A percentile compares a stretch with the other conserved stretches of the same genome.
These are phyloP conservation scores for Axea sp. DNA, from an alignment of 2,888 invertebrate species.

Conservation along the genomic window DNA sequence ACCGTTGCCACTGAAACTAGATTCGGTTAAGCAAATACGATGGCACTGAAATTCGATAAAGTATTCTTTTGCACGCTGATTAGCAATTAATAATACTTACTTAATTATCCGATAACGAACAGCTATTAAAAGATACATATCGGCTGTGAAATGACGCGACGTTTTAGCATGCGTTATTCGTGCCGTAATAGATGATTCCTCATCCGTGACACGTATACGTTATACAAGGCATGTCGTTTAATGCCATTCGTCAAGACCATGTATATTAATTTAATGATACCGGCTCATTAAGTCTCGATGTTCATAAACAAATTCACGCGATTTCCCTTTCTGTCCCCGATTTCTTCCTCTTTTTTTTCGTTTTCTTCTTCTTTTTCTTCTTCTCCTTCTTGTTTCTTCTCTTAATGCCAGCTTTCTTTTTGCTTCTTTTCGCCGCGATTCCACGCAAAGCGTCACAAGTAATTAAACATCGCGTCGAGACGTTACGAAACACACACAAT, in stretches of 20 bases:
- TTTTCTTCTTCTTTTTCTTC: neutral
- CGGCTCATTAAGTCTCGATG: constrained; percentile 39
- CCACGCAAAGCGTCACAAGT: constrained; percentile 14
- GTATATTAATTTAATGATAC: constrained; percentile 40
- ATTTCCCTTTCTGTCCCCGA: no score
- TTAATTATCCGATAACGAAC: constrained; percentile 58
- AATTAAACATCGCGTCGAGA: constrained; percentile 16
- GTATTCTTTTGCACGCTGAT: constrained; percentile 37
- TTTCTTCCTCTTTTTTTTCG: neutral
- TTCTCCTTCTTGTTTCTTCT: neutral
- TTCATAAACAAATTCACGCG: no score
- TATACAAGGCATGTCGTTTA: no score
- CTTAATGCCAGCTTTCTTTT: neutral
- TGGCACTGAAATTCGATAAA: no score
- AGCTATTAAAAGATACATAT: constrained; percentile 57
- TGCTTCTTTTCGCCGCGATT: constrained; percentile 6
- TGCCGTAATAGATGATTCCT: constrained; percentile 52
- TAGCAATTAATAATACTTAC: constrained; percentile 47
- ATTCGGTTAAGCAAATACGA: no score
- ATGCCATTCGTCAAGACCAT: constrained; percentile 33
- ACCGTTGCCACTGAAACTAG: no score
- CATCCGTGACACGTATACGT: constrained; percentile 55
- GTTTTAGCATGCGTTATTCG: constrained; percentile 47
- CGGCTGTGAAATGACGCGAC: constrained; percentile 45
- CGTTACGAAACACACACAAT: constrained; percentile 11